Evolutionary conservation across 2,888 invertebrate genomes (phyloP).

Genomic region (Zootermopsis nevadensis): DNA sequence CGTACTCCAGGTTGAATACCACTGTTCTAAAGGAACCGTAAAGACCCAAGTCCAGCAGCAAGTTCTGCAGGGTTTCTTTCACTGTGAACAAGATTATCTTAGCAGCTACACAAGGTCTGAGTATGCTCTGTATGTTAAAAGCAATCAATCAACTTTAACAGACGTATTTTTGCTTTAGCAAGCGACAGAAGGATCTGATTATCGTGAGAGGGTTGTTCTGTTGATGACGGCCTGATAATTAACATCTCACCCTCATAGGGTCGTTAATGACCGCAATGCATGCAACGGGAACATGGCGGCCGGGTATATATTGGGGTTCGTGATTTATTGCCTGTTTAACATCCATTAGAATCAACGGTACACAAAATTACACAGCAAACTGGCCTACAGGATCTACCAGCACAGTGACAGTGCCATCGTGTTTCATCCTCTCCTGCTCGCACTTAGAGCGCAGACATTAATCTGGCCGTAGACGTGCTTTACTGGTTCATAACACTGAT

Average conservation of each 20-base stretch:
- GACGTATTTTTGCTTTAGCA: not conserved
- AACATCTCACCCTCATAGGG: conserved; percentile 13
- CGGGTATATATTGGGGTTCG: not conserved
- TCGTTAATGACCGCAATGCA: not conserved
- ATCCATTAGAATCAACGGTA: not conserved
- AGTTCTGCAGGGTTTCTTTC: too few relatives aligned
- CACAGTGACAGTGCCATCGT: not conserved
- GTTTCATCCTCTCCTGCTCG: too few relatives aligned
- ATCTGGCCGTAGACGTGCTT: too few relatives aligned
- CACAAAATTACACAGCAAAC: too few relatives aligned
- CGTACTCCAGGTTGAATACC: too few relatives aligned
- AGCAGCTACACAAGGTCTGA: too few relatives aligned
- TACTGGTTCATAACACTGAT: too few relatives aligned
- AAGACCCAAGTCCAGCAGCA: too few relatives aligned
- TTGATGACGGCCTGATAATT: not conserved
- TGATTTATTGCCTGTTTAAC: conserved; percentile 4
- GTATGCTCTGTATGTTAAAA: not conserved
- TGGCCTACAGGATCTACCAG: too few relatives aligned
- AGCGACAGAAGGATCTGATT: not conserved
- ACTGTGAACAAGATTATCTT: too few relatives aligned
- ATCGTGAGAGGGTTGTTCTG: conserved; percentile 1
- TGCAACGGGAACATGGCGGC: not conserved
- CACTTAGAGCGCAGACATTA: too few relatives aligned
- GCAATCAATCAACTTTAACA: not conserved
- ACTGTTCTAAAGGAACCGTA: too few relatives aligned